Evolutionary conservation across 1,140 invertebrate genomes (phyloP).

Genomic region (Holotrichia oblita): DNA sequence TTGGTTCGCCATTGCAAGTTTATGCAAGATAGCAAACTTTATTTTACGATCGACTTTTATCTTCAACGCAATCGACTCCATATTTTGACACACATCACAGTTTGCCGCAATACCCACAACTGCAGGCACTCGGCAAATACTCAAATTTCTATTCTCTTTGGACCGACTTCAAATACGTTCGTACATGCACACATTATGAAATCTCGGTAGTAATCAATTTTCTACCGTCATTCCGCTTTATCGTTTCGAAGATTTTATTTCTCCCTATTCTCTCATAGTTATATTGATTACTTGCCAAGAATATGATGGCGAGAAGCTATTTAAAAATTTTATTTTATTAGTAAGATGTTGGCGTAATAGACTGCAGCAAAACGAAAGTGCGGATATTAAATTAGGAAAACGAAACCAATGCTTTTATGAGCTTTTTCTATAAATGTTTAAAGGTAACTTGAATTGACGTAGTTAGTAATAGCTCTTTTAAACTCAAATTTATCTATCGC

Average conservation of each 20-base stretch:
- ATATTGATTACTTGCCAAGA: slow-evolving; percentile 17
- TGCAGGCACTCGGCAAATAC: not conserved
- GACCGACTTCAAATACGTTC: not conserved
- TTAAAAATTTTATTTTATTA: no score
- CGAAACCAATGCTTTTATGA: no score
- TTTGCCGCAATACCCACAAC: not conserved
- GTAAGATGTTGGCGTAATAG: no score
- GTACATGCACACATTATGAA: slow-evolving; percentile 3
- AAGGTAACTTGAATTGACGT: no score
- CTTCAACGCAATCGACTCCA: not conserved
- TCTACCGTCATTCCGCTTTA: not conserved
- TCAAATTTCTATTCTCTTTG: not conserved
- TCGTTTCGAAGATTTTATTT: not conserved
- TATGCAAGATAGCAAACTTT: not conserved
- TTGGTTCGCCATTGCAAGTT: no score
- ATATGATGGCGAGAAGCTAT: not conserved
- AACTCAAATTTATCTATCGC: no score
- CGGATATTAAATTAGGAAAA: no score
- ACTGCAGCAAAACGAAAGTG: no score
- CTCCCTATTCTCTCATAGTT: not conserved
- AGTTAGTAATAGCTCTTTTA: no score
- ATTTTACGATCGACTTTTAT: not conserved
- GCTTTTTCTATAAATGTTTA: no score
- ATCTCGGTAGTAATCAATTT: slow-evolving; percentile 7
- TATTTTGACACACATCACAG: not conserved